Evolutionary conservation across 2,888 invertebrate species (phyloP).

Genomic region (Stenurella melanura): DNA sequence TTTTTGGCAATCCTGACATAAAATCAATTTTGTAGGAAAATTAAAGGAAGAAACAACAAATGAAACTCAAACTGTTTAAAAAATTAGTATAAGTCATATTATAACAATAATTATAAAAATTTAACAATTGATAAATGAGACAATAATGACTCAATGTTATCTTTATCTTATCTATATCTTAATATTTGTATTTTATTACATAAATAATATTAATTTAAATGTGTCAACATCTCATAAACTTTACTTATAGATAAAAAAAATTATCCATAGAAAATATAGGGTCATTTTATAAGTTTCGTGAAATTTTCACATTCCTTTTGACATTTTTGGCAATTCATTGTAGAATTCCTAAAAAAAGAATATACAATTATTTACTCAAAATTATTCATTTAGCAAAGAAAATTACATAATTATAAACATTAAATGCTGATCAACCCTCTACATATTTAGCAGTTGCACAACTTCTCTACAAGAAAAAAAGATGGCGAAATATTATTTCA

Average conservation of each 20-base stretch:
- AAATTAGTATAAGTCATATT: not conserved
- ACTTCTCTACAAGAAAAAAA: no score
- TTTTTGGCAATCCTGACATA: no score
- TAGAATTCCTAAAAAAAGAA: conserved; percentile 57
- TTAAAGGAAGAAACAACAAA: not conserved
- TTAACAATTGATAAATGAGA: not conserved
- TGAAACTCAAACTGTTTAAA: not conserved
- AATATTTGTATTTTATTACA: not conserved
- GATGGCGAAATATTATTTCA: no score
- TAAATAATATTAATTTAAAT: not conserved
- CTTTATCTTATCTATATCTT: not conserved
- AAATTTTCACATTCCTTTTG: conserved; percentile 63
- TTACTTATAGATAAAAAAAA: no score
- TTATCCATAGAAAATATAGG: not conserved
- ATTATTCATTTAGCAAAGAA: no score
- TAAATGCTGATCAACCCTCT: no score
- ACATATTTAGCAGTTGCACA: no score
- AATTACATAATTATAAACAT: no score
- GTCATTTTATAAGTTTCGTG: conserved; percentile 58
- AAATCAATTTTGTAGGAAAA: no score
- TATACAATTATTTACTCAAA: no score
- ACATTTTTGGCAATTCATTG: conserved; percentile 64
- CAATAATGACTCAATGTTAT: not conserved
- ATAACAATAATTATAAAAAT: conserved; percentile 1
- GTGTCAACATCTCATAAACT: not conserved